These are phyloP conservation scores for Brachionus paranguensis DNA, from an alignment of 1,140 invertebrate species.

Conservation along the genomic window DNA sequence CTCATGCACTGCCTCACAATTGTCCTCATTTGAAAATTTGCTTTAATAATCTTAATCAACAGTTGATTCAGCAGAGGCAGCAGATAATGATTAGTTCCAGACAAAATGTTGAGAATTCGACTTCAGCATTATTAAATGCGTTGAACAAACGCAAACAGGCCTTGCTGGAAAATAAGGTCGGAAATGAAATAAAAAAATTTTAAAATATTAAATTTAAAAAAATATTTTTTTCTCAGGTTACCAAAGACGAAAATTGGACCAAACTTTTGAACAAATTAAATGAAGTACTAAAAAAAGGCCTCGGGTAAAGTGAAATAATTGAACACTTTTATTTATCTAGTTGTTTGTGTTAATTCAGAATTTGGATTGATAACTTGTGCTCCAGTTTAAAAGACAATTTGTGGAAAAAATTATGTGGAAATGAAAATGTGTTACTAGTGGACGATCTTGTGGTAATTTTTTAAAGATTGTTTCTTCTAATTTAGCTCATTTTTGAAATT, in stretches of 20 bases:
- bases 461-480: no score
- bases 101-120: not conserved
- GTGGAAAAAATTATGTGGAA: not conserved
- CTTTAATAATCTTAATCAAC: conserved; percentile 18
- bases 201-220: not conserved
- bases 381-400: not conserved
- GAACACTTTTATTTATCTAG: not conserved
- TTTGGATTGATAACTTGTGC: not conserved
- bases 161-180: not conserved
- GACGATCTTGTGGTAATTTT: not conserved
- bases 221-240: not conserved
- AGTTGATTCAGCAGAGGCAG: conserved; percentile 11
- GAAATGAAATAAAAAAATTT: not conserved
- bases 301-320: not conserved
- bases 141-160: not conserved
- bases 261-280: conserved; percentile 1
- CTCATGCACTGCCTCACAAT: conserved; percentile 26
- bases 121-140: not conserved
- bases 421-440: not conserved
- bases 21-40: conserved; percentile 35
- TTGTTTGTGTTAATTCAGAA: not conserved
- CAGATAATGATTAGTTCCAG: not conserved
- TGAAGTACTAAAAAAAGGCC: not conserved
- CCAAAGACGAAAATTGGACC: conserved; percentile 18
- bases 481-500: no score